These are phyloP conservation scores for Chamaetylas fuelleborni DNA, from an alignment of 2,113 vertebrate species.

Conservation along the genomic window DNA sequence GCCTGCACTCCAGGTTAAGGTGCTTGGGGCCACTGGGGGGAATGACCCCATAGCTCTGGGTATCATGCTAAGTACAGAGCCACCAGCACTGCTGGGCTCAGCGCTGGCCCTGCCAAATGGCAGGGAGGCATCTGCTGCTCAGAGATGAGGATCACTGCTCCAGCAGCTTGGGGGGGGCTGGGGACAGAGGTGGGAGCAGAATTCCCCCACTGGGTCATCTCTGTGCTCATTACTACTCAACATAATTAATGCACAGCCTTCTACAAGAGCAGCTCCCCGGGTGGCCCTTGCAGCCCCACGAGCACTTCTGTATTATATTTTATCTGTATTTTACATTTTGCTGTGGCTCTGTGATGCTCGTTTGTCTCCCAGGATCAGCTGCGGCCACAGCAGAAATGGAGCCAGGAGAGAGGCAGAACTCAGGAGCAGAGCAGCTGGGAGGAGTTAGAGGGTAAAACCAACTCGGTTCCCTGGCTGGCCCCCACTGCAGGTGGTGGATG, in stretches of 20 bases:
- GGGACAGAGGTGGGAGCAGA: background rate
- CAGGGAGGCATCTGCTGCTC: background rate
- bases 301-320: background rate
- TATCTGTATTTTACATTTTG: background rate
- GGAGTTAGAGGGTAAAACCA: background rate
- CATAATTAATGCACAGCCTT: background rate
- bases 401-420: background rate
- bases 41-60: background rate
- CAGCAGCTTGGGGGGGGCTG: background rate
- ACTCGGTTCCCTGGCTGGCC: fast-evolving
- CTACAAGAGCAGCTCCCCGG: fast-evolving
- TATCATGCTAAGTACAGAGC: fast-evolving
- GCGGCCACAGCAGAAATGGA: background rate
- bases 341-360: background rate
- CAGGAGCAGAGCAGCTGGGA: background rate
- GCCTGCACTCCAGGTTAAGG: background rate
- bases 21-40: background rate
- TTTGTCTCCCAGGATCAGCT: background rate
- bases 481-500: background rate
- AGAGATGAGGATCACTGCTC: background rate
- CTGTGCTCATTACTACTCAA: fast-evolving
- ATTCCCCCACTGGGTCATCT: background rate
- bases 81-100: background rate
- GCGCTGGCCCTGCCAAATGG: background rate
- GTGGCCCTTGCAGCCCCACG: fast-evolving